A percentile compares a stretch with the other conserved stretches of the same genome.
phyloP scores from a whole-genome alignment of 2,113 vertebrate species.

The Actinemys pallida region DNA sequence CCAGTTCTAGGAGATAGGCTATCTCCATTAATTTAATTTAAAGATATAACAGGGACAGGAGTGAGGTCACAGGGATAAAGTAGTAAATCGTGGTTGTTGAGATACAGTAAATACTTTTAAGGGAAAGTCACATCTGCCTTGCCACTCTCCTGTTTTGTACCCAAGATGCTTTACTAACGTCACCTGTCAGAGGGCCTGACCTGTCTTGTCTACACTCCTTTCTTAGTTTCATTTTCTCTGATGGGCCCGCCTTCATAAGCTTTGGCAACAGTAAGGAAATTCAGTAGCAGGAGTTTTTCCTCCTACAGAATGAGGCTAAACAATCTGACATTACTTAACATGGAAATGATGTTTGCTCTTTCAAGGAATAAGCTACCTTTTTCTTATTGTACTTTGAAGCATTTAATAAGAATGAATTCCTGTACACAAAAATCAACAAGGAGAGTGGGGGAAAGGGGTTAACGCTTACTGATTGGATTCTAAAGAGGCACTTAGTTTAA shows the following conservation, averaged over 20 bases:
- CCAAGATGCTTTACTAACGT: neutral
- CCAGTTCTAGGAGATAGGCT: too few species aligned
- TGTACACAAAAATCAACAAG: neutral
- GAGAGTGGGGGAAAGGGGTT: neutral
- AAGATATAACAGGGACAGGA: too few species aligned
- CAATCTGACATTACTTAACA: neutral
- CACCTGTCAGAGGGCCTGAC: neutral
- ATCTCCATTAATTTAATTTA: too few species aligned
- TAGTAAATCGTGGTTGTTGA: rapidly evolving
- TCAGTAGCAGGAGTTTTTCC: neutral
- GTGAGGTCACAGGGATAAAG: neutral
- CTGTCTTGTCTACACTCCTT: neutral
- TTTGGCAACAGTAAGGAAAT: neutral
- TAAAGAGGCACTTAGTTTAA: neutral
- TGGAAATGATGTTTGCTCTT: neutral
- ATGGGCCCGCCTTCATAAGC: neutral
- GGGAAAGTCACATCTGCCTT: neutral
- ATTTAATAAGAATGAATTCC: neutral
- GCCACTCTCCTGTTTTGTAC: neutral
- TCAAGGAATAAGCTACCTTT: neutral
- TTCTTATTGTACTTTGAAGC: neutral
- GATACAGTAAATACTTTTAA: neutral
- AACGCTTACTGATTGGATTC: neutral
- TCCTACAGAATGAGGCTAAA: neutral
- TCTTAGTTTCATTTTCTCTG: neutral